These are phyloP conservation scores for Gibbula magus DNA, from an alignment of 2,888 invertebrate species.

Conservation along the genomic window DNA sequence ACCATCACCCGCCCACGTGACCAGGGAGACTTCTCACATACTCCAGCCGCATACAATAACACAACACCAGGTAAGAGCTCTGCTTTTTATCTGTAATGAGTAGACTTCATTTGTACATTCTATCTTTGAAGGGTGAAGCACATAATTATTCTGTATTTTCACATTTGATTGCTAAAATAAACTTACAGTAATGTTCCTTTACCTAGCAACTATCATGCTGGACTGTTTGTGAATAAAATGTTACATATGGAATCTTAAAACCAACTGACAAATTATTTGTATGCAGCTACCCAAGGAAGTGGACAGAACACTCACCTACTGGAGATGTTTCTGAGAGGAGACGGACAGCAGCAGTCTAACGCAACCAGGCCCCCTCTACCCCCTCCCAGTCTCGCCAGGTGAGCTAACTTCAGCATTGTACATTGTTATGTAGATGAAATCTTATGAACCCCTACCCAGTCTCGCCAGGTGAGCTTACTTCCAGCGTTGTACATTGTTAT, in stretches of 20 bases:
- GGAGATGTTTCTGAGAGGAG: slow-evolving; percentile 21
- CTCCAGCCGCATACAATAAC: slow-evolving; percentile 15
- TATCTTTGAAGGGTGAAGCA: too few species aligned
- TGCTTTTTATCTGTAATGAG: too few species aligned
- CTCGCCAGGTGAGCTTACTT: background rate
- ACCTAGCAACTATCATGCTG: too few species aligned
- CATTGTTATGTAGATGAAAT: background rate
- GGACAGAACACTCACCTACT: slow-evolving; percentile 20
- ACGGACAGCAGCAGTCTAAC: slow-evolving; percentile 7
- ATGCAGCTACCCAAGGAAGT: background rate
- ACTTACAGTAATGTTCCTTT: too few species aligned
- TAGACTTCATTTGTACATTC: too few species aligned
- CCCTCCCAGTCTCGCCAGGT: slow-evolving; percentile 18
- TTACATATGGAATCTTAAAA: too few species aligned
- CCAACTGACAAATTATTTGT: too few species aligned
- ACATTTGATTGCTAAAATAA: too few species aligned
- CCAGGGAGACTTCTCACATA: slow-evolving; percentile 28
- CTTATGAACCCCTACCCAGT: background rate
- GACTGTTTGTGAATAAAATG: too few species aligned
- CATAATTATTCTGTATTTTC: too few species aligned
- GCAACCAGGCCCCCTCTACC: background rate
- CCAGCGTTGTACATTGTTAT: background rate
- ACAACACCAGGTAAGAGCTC: background rate
- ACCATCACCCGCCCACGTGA: slow-evolving; percentile 30
- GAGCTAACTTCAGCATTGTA: background rate